Evolutionary conservation across 2,113 vertebrate species (phyloP).

Genomic region (Vulpes ferrilata): DNA sequence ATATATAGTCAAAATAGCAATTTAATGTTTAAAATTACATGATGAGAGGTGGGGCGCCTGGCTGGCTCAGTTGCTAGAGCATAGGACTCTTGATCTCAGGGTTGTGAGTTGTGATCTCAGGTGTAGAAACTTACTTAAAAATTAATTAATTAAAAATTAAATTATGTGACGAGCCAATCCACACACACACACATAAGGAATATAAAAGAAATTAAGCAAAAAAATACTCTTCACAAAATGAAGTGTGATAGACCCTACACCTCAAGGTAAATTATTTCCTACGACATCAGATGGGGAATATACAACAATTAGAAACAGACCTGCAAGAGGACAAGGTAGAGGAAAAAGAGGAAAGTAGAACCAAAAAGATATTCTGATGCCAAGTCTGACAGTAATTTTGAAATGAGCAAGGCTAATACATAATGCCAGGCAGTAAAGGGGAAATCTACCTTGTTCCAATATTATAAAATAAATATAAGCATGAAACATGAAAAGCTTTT

Average conservation of each 20-base stretch:
- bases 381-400: slow-evolving; percentile 16
- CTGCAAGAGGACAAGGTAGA: not conserved
- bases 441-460: slow-evolving; percentile 5
- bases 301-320: slow-evolving; percentile 1
- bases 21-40: slow-evolving; percentile 3
- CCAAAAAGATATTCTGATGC: not conserved
- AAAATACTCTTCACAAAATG: slow-evolving; percentile 61
- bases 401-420: slow-evolving; percentile 35
- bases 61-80: not conserved
- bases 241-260: not conserved
- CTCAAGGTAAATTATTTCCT: slow-evolving; percentile 26
- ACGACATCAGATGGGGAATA: not conserved
- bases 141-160: not conserved
- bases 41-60: not conserved
- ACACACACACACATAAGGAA: not conserved
- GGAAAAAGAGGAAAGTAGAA: not conserved
- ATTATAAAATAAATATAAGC: slow-evolving; percentile 52
- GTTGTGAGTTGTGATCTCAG: not conserved
- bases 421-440: not conserved
- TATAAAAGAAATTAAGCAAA: slow-evolving; percentile 54
- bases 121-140: not conserved
- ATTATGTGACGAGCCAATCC: not conserved
- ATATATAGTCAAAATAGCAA: slow-evolving; percentile 8
- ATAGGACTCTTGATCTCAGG: not conserved
- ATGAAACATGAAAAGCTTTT: slow-evolving; percentile 25